Conservation (phyloP, 2,888 invertebrate genomes). For the Eubasilissa splendida region DNA sequence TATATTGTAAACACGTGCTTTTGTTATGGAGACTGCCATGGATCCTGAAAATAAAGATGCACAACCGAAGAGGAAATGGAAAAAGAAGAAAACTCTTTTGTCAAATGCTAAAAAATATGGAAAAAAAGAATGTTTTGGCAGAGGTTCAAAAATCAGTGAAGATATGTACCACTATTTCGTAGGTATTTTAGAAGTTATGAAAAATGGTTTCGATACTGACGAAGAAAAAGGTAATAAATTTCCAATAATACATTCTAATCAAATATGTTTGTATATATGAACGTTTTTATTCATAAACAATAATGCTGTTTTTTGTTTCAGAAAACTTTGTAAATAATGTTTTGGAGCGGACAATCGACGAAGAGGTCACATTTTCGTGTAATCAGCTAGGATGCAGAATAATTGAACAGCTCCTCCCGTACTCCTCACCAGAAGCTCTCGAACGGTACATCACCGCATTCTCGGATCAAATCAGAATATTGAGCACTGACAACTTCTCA, state of each 20-base stretch:
- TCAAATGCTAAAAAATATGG: slow-evolving; percentile 84
- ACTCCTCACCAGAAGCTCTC: slow-evolving; percentile 76
- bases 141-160: slow-evolving; percentile 79
- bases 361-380: slow-evolving; percentile 81
- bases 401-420: slow-evolving; percentile 82
- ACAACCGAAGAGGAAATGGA: slow-evolving; percentile 68
- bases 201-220: slow-evolving; percentile 77
- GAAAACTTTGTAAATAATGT: slow-evolving; percentile 83
- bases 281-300: neutral
- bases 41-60: slow-evolving; percentile 44
- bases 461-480: slow-evolving; percentile 77
- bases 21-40: slow-evolving; percentile 46
- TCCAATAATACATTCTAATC: slow-evolving; percentile 5
- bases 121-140: slow-evolving; percentile 81
- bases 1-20: slow-evolving; percentile 40
- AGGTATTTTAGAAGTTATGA: slow-evolving; percentile 80
- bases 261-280: neutral
- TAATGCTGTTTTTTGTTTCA: slow-evolving; percentile 63
- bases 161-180: slow-evolving; percentile 86
- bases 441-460: slow-evolving; percentile 77
- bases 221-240: slow-evolving; percentile 79
- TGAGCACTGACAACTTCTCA: slow-evolving; percentile 84
- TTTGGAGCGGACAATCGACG: slow-evolving; percentile 78
- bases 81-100: slow-evolving; percentile 78
- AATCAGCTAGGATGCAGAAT: slow-evolving; percentile 88